Evolutionary conservation across 2,888 invertebrate species (phyloP), one percentile per base, ranked within the genome.

Genomic region (Marronus borbonicus): DNA sequence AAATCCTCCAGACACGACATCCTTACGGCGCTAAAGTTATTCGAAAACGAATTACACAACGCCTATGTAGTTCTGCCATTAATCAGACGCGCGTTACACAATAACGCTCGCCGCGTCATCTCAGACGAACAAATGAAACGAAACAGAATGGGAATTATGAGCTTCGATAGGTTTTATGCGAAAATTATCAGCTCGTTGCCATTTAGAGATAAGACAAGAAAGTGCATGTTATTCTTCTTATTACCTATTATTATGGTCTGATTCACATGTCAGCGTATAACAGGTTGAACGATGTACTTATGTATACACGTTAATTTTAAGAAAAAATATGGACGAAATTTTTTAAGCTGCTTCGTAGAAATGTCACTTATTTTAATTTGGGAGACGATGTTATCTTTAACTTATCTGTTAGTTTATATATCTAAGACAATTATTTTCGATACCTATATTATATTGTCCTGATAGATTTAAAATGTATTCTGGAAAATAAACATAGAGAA

Each of bases 1-100:
- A 74, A 44, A 60, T 74, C 72, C 24, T 74, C 60, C 14, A 62
- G 24, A 49, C 44, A 20, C 24, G 72, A 74, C 72, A 74, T 74
- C 10, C 17, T 20, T 8, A 7, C 20, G n/a, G 8, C 55, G 20
- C 10, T 58, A 20, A 20, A 58, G 28, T 14, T 28, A 8, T 28
- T 24, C 17, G 4, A 62, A 62, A 14, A 14, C 24, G 28, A 28
- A 62, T 66, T 12, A 44, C 8, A 20, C 20, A 8, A 10, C 55
- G 55, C 20, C 17, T 52, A 17, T 52, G 20, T 58, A 17, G 55
- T 58, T 58, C 55, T n/a, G 8, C 55, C 2, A 17, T 20, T 17
- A 58, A 58, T 58, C 20, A 20, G 20, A 1, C 20, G 20, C 17
- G 55, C 4, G 20, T 8, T 58, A 17, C 55, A 58, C 55, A 58